phyloP scores from a whole-genome alignment of 2,113 vertebrate genomes.

The Tupaia chinensis region DNA sequence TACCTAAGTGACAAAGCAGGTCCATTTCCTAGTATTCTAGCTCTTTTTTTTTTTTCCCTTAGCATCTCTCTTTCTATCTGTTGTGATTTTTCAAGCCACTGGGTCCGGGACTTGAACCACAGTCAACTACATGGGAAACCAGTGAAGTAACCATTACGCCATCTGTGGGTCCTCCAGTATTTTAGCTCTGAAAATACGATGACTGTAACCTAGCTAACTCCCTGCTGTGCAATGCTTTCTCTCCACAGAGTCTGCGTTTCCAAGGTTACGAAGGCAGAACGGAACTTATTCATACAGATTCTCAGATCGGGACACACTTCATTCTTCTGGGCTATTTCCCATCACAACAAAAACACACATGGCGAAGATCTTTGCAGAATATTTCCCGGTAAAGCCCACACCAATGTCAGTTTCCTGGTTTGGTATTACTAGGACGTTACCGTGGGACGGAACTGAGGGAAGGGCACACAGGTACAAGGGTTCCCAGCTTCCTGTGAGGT shows the following conservation, averaged over 20 bases:
- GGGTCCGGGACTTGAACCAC: too few relatives aligned
- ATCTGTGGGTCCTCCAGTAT: neutral
- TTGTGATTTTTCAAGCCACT: too few relatives aligned
- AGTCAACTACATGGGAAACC: too few relatives aligned
- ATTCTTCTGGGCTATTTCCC: neutral
- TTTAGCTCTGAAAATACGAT: neutral
- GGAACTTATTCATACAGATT: neutral
- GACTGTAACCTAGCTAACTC: neutral
- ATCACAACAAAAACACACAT: neutral
- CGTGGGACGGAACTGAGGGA: neutral
- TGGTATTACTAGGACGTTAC: neutral
- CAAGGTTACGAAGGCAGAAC: neutral
- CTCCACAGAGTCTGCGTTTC: neutral
- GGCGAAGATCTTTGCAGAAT: neutral
- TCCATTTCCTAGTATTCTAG: neutral
- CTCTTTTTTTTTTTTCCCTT: neutral
- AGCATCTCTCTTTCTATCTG: too few relatives aligned
- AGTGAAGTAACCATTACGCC: too few relatives aligned
- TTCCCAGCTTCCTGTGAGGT: neutral
- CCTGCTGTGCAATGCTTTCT: neutral
- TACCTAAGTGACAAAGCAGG: neutral
- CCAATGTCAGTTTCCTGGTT: neutral
- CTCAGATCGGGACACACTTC: neutral
- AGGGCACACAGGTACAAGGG: neutral
- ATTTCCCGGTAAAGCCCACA: neutral